Percentiles rank a stretch among this genome's conserved stretches.
phyloP scores from a whole-genome alignment of 2,797 vertebrate genomes.

The Tragelaphus eurycerus region DNA sequence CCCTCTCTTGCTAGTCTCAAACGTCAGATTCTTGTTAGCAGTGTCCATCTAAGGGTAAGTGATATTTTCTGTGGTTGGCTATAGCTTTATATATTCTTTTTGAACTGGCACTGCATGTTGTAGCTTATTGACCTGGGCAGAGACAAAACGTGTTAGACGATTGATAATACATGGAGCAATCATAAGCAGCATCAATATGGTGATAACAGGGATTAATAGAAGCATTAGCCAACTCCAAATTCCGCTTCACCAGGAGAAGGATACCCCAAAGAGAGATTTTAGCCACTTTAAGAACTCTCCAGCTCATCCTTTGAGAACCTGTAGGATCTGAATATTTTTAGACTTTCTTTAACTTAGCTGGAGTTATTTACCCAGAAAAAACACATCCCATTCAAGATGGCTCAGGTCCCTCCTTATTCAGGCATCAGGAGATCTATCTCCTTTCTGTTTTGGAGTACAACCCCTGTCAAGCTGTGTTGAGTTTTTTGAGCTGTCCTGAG shows the following conservation, averaged over 20 bases:
- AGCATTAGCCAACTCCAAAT: background rate
- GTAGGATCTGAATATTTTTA: background rate
- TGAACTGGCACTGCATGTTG: background rate
- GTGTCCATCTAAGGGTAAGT: background rate
- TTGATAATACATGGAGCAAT: background rate
- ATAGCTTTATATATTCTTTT: background rate
- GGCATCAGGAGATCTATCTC: background rate
- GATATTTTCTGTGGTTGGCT: background rate
- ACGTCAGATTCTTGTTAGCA: background rate
- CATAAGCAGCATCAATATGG: background rate
- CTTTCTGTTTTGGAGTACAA: no score
- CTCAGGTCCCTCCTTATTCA: no score
- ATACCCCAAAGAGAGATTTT: background rate
- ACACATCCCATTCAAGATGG: no score
- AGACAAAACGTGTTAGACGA: background rate
- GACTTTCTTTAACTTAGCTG: background rate
- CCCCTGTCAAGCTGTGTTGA: no score
- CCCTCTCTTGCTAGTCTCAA: background rate
- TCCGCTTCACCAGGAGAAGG: background rate
- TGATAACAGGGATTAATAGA: background rate
- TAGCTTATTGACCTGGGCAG: background rate
- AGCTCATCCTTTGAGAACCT: background rate
- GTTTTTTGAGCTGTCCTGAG: no score
- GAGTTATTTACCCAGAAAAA: background rate
- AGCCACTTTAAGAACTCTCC: background rate